phyloP scores from a whole-genome alignment of 1,140 invertebrate genomes.

The Helicoverpa armigera region DNA sequence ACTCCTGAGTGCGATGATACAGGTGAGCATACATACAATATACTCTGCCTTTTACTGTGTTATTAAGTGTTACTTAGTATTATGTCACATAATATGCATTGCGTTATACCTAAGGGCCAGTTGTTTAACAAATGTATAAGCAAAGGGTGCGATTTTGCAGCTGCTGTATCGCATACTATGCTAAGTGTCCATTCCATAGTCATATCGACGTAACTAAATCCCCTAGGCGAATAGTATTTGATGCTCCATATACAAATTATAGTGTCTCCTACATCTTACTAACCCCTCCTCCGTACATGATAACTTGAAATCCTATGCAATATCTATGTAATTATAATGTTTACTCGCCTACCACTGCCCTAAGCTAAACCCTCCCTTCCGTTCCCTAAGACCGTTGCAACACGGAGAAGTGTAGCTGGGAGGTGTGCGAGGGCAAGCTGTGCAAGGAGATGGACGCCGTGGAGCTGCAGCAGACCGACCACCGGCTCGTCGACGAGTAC shows the following conservation, averaged over 20 bases:
- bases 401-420: constrained; percentile 81
- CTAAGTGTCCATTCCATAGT: no score
- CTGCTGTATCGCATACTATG: neutral
- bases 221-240: no score
- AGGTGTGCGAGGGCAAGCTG: constrained; percentile 79
- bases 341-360: no score
- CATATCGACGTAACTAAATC: no score
- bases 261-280: no score
- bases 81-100: neutral
- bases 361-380: neutral
- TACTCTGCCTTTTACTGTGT: neutral
- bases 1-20: constrained; percentile 83
- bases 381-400: constrained; percentile 76
- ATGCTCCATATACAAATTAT: no score
- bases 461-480: constrained; percentile 72
- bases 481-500: constrained; percentile 62
- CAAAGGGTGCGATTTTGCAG: neutral
- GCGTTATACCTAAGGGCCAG: no score
- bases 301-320: no score
- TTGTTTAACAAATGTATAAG: neutral
- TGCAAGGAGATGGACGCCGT: constrained; percentile 79
- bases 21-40: constrained; percentile 57
- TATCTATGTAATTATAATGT: no score
- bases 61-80: neutral
- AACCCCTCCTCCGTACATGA: no score